A percentile compares a stretch with the other conserved stretches of the same genome.
Conservation (phyloP, 2,888 invertebrate species). For the Watsonalla cultraria region DNA sequence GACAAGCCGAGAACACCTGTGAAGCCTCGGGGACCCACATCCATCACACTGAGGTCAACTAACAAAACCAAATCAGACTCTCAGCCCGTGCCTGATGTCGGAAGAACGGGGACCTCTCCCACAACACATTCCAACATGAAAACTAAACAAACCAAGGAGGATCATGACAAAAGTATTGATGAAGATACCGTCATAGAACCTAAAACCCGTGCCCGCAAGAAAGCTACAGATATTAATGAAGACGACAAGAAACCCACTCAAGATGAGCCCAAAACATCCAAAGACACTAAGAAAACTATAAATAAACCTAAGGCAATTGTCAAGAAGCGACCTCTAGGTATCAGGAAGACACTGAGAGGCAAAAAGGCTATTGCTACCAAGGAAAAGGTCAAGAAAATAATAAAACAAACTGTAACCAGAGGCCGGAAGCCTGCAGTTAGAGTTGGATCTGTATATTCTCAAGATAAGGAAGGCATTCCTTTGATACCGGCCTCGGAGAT, state of each 20-base stretch:
- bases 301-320: constrained; percentile 60
- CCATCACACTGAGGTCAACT: constrained; percentile 37
- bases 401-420: constrained; percentile 50
- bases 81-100: constrained; percentile 68
- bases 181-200: constrained; percentile 65
- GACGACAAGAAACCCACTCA: constrained; percentile 60
- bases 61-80: constrained; percentile 36
- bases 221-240: constrained; percentile 60
- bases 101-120: constrained; percentile 63
- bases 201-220: constrained; percentile 71
- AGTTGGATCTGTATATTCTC: constrained; percentile 46
- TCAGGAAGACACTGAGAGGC: constrained; percentile 64
- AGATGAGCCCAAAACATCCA: constrained; percentile 69
- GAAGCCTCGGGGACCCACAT: constrained; percentile 21
- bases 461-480: constrained; percentile 57
- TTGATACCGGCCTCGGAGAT: constrained; percentile 67
- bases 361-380: constrained; percentile 58
- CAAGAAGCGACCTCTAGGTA: constrained; percentile 68
- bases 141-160: constrained; percentile 72
- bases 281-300: constrained; percentile 59
- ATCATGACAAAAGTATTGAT: constrained; percentile 65
- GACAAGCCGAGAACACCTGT: constrained; percentile 12
- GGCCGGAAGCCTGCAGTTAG: constrained; percentile 58
- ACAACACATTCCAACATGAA: constrained; percentile 76
- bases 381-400: constrained; percentile 57